Base-by-base conservation (phyloP, 2,888 invertebrate genomes). In the Pecten maximus region DNA sequence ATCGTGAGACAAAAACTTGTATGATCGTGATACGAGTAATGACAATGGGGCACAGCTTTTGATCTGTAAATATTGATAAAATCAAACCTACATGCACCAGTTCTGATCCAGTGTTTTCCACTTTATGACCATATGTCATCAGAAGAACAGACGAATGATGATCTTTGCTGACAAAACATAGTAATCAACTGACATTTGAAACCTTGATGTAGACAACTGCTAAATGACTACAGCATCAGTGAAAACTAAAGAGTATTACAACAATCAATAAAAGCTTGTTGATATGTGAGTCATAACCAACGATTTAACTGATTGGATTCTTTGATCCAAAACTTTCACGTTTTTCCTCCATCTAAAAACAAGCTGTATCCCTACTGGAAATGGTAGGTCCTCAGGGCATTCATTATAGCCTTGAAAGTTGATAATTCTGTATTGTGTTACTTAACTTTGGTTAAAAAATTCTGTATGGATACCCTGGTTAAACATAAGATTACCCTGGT, bases 271-370 rank as follows among this genome's bases (percentile, higher is more conserved):
- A 74, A 74, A 74, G 35, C 74, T 19, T 74, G 74, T 74, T 74
- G 74, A 28, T 74, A 74, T 28, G 74, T 74, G 74, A 74, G 74
- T 74, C 74, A 74, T 35, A 74, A 74, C 74, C 74, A 28, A 28
- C 35, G 74, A 74, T 74, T 74, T 35, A 28, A 74, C 74, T 74
- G 74, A 74, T 74, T 74, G 74, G 74, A 28, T 74, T 28, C 74
- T 74, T 74, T 74, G 74, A 74, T 74, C 74, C 16, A 74, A 60
- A 74, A 74, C 74, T 74, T 74, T 35, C 74, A 2, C 74, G 35
- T 74, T 74, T 35, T 74, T 54, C 54, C 74, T 74, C 74, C 74
- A 74, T 74, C 28, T n/a, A 74, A 74, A 74, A 74, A 74, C 74
- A 74, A 74, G 74, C 35, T 74, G 74, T 74, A 74, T 74, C 74